Evolutionary conservation across 92 coral and sea anemone species (phyloP).

Genomic region (Muricea muricata): DNA sequence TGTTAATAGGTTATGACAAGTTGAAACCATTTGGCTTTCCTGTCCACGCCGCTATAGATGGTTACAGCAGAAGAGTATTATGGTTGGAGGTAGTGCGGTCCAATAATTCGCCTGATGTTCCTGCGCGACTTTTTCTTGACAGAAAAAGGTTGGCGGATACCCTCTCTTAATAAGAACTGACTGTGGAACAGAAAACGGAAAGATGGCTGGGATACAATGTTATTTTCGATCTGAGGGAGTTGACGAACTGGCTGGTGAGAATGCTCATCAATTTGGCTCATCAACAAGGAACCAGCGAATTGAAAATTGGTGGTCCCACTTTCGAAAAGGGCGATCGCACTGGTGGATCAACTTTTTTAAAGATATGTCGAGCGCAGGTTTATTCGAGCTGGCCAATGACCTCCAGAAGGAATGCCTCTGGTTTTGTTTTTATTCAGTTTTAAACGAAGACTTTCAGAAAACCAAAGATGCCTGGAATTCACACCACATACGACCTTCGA

Average conservation of each 20-base stretch:
- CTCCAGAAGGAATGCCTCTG: conserved; percentile 4
- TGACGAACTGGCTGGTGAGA: conserved; percentile 21
- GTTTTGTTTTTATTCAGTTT: conserved; percentile 5
- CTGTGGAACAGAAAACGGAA: conserved; percentile 76
- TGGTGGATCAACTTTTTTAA: conserved; percentile 35
- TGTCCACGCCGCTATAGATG: conserved; percentile 65
- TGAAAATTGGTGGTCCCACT: conserved; percentile 36
- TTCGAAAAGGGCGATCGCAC: conserved; percentile 13
- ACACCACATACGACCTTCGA: conserved; percentile 28
- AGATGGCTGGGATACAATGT: conserved; percentile 77
- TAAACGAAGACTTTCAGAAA: conserved; percentile 22
- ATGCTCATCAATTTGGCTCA: conserved; percentile 24
- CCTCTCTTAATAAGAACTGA: conserved; percentile 67
- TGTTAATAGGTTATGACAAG: conserved; percentile 50
- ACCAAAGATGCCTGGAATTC: conserved; percentile 1
- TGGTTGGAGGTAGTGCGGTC: conserved; percentile 67
- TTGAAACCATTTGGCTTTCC: conserved; percentile 72
- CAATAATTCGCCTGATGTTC: conserved; percentile 62
- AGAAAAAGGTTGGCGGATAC: conserved; percentile 56
- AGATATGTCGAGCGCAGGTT: conserved; percentile 14
- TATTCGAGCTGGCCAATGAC: background rate
- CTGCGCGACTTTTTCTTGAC: conserved; percentile 65
- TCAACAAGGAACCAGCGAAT: conserved; percentile 26
- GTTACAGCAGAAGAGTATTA: conserved; percentile 66
- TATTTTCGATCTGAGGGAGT: conserved; percentile 20